Percentiles rank a stretch among this genome's conserved stretches.
phyloP scores from a whole-genome alignment of 1,140 invertebrate genomes.

The Saccostrea echinata region DNA sequence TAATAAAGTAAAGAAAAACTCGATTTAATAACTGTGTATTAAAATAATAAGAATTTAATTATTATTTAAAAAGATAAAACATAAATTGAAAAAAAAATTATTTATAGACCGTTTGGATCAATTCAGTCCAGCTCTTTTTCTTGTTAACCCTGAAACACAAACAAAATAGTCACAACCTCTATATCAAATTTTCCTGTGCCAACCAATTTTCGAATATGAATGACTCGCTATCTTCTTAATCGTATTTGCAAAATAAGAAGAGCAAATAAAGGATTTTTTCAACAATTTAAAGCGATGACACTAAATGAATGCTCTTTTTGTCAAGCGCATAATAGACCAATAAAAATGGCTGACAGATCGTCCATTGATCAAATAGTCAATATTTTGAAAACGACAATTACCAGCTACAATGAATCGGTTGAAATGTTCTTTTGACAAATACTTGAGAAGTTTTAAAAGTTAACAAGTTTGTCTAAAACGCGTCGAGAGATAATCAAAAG shows the following conservation, averaged over 20 bases:
- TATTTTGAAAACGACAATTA: conserved; percentile 39
- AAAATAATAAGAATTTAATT: no score
- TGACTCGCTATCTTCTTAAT: neutral
- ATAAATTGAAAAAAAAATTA: no score
- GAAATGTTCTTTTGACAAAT: conserved; percentile 35
- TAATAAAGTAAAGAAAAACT: no score
- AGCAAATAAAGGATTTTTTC: neutral
- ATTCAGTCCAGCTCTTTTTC: no score
- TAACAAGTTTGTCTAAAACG: conserved; percentile 18
- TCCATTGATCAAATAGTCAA: conserved; percentile 26
- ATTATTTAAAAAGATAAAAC: no score
- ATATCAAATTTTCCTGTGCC: neutral
- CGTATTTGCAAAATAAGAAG: neutral
- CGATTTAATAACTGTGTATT: no score
- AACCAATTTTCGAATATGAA: neutral
- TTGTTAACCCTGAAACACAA: neutral
- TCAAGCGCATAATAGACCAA: neutral
- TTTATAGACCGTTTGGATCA: no score
- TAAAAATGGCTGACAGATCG: neutral
- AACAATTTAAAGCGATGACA: conserved; percentile 27
- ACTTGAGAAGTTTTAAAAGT: conserved; percentile 29
- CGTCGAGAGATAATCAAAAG: neutral
- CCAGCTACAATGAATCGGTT: neutral
- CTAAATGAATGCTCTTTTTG: conserved; percentile 11
- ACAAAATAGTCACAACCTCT: neutral